Evolutionary conservation across 2,888 invertebrate genomes (phyloP).

Genomic region (Polietes domitor): DNA sequence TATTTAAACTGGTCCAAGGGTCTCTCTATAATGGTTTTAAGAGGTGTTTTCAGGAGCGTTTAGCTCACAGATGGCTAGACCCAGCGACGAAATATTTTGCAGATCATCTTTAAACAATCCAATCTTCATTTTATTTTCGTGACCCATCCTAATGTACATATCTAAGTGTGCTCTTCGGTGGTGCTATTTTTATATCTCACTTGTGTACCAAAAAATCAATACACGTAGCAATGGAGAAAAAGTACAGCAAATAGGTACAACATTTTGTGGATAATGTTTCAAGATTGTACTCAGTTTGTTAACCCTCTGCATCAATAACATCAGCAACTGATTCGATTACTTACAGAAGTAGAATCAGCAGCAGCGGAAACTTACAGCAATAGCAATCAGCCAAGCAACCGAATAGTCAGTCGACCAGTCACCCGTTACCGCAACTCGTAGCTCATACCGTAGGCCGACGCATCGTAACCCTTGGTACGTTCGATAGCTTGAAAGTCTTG

Average conservation of each 20-base stretch:
- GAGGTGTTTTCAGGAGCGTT: no score
- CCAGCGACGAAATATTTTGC: no score
- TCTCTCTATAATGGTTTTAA: no score
- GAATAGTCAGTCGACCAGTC: not conserved
- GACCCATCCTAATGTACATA: no score
- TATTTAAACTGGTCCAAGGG: no score
- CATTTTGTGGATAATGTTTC: constrained; percentile 42
- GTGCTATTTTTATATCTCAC: not conserved
- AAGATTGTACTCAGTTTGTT: constrained; percentile 25
- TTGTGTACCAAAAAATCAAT: constrained; percentile 36
- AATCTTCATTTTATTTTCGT: no score
- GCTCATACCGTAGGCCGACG: not conserved
- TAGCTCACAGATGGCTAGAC: no score
- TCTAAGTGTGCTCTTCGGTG: no score
- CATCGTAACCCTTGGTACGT: not conserved
- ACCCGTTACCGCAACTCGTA: constrained; percentile 20
- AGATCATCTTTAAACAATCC: no score
- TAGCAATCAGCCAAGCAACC: not conserved
- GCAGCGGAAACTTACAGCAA: not conserved
- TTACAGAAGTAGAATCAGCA: not conserved
- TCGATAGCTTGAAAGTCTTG: not conserved
- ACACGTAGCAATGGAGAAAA: constrained; percentile 30
- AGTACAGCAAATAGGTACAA: not conserved
- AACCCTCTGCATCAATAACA: not conserved
- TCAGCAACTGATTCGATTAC: not conserved